Percentiles rank a stretch among this genome's conserved stretches.
phyloP scores from a whole-genome alignment of 2,888 invertebrate species.

The Parnassius orleans region DNA sequence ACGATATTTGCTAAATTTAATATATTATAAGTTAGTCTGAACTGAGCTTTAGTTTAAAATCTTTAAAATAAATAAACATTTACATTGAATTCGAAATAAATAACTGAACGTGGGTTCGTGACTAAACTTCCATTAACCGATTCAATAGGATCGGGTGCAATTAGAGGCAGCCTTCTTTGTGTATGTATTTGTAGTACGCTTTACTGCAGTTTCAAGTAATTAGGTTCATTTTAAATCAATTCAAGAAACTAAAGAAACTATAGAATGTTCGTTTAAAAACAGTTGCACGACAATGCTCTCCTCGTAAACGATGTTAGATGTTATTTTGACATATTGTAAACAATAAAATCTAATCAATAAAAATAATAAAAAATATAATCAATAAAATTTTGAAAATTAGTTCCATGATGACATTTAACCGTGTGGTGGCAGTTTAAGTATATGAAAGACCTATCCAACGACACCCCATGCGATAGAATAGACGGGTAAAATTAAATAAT shows the following conservation, averaged over 20 bases:
- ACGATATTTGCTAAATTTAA: not conserved
- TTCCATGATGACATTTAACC: too few relatives aligned
- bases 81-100: not conserved
- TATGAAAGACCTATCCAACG: too few relatives aligned
- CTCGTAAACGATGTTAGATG: too few relatives aligned
- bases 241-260: not conserved
- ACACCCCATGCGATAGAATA: too few relatives aligned
- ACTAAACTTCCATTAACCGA: slow-evolving; percentile 30
- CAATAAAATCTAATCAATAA: too few relatives aligned
- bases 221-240: not conserved
- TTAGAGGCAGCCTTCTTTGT: slow-evolving; percentile 30
- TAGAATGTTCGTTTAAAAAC: too few relatives aligned
- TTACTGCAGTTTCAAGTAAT: not conserved
- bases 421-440: too few relatives aligned
- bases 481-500: too few relatives aligned
- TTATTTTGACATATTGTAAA: too few relatives aligned
- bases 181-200: not conserved
- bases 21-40: not conserved
- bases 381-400: too few relatives aligned
- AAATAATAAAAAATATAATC: too few relatives aligned
- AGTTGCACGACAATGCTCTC: too few relatives aligned
- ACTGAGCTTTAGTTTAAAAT: not conserved
- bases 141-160: slow-evolving; percentile 41
- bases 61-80: not conserved
- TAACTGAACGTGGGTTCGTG: slow-evolving; percentile 32